Evolutionary conservation across 2,888 invertebrate genomes (phyloP).

Genomic region (Malthinus seriepunctatus): DNA sequence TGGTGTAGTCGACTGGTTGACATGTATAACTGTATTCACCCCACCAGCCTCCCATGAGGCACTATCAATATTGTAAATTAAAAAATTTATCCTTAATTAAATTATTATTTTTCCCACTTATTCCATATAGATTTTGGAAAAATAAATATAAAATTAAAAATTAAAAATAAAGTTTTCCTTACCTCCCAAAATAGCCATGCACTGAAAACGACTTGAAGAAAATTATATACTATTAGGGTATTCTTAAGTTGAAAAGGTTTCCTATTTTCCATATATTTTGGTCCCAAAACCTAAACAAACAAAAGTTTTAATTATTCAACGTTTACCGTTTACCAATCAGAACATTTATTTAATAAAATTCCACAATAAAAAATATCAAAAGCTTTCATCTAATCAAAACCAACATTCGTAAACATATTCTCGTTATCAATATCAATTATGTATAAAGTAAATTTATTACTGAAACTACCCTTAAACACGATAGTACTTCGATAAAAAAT

Average conservation of each 20-base stretch:
- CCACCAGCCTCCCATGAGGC: slow-evolving; percentile 90
- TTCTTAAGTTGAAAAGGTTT: slow-evolving; percentile 78
- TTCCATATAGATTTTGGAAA: too few relatives aligned
- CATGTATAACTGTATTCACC: slow-evolving; percentile 81
- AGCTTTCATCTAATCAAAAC: too few relatives aligned
- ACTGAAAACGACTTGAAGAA: slow-evolving; percentile 89
- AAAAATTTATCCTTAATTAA: slow-evolving; percentile 2
- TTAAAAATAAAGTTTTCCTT: slow-evolving; percentile 48
- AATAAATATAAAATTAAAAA: not conserved
- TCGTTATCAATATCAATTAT: too few relatives aligned
- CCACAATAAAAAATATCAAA: too few relatives aligned
- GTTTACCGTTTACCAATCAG: too few relatives aligned
- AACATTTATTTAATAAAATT: too few relatives aligned
- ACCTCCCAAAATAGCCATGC: slow-evolving; percentile 92
- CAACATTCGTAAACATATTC: too few relatives aligned
- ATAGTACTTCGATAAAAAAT: too few relatives aligned
- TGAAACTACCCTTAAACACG: too few relatives aligned
- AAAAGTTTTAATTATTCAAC: slow-evolving; percentile 6
- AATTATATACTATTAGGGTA: slow-evolving; percentile 64
- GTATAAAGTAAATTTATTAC: too few relatives aligned
- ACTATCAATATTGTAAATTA: slow-evolving; percentile 54
- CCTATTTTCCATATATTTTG: slow-evolving; percentile 88
- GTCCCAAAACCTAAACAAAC: slow-evolving; percentile 73
- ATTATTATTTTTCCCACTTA: too few relatives aligned
- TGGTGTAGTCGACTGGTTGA: slow-evolving; percentile 88